Evolutionary conservation across 2,113 vertebrate species (phyloP).

Genomic region (Holacanthus passer): DNA sequence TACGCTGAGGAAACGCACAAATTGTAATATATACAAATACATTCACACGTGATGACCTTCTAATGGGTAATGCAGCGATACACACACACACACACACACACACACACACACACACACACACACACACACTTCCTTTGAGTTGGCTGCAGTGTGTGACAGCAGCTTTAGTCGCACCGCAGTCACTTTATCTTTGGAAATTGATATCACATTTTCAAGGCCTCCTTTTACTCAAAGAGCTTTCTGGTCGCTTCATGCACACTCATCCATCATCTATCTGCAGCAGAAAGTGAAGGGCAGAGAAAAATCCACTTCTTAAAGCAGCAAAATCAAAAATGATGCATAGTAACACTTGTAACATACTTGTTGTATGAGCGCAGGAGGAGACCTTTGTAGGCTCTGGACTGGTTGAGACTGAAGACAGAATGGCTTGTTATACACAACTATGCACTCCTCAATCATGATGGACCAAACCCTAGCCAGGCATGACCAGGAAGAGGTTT

Average conservation of each 20-base stretch:
- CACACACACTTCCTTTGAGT: constrained; percentile 1
- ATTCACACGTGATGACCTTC: constrained; percentile 21
- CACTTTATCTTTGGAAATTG: constrained; percentile 32
- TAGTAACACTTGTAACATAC: not conserved
- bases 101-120: constrained; percentile 22
- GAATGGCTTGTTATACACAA: not conserved
- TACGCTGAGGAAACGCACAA: constrained; percentile 19
- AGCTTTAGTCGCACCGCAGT: constrained; percentile 28
- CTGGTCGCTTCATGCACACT: constrained; percentile 1
- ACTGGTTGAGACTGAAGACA: not conserved
- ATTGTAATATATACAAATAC: constrained; percentile 13
- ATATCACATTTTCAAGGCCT: constrained; percentile 44
- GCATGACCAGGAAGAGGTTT: not conserved
- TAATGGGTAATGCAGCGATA: constrained; percentile 14
- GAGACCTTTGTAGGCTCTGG: not conserved
- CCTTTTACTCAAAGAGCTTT: constrained; percentile 11
- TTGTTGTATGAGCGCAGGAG: not conserved
- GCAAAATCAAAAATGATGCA: not conserved
- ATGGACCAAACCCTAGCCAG: not conserved
- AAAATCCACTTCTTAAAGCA: not conserved
- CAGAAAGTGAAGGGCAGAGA: not conserved
- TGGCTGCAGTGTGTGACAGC: constrained; percentile 11
- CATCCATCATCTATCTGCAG: constrained; percentile 4
- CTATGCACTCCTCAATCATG: not conserved
- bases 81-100: not conserved